phyloP scores from a whole-genome alignment of 2,113 vertebrate species.

The Muntiacus reevesi region DNA sequence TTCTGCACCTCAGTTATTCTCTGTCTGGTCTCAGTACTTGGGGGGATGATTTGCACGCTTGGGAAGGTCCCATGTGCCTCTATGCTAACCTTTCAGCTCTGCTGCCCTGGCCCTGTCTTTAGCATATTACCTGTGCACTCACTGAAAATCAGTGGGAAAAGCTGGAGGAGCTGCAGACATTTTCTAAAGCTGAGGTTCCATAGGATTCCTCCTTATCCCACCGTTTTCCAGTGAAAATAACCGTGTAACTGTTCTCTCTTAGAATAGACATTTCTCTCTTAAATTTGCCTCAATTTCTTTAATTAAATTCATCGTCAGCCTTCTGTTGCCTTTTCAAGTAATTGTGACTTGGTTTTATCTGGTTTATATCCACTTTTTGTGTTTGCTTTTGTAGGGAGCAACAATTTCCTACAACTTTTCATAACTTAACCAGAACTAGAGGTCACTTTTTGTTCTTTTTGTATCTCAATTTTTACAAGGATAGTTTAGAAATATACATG shows the following conservation, averaged over 20 bases:
- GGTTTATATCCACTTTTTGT: neutral
- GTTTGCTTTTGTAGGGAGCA: neutral
- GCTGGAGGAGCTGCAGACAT: neutral
- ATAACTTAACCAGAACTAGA: neutral
- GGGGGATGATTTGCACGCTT: neutral
- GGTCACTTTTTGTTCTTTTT: neutral
- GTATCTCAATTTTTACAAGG: neutral
- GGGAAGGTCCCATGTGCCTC: neutral
- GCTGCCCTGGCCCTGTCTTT: neutral
- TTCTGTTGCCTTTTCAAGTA: neutral
- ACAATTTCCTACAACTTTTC: neutral
- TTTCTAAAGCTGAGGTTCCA: neutral
- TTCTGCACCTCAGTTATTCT: neutral
- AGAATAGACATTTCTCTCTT: neutral
- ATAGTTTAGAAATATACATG: neutral
- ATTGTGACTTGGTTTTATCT: neutral
- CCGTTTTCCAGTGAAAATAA: neutral
- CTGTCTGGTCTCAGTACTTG: neutral
- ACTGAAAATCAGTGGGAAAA: neutral
- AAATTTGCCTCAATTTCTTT: neutral
- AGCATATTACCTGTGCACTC: neutral
- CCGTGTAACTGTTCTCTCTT: neutral
- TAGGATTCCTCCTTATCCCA: neutral
- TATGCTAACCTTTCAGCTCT: neutral
- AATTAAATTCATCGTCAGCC: neutral